Evolutionary conservation across 2,797 vertebrate species (phyloP), one percentile per base, ranked within the genome.

Genomic region (Mus minutoides): DNA sequence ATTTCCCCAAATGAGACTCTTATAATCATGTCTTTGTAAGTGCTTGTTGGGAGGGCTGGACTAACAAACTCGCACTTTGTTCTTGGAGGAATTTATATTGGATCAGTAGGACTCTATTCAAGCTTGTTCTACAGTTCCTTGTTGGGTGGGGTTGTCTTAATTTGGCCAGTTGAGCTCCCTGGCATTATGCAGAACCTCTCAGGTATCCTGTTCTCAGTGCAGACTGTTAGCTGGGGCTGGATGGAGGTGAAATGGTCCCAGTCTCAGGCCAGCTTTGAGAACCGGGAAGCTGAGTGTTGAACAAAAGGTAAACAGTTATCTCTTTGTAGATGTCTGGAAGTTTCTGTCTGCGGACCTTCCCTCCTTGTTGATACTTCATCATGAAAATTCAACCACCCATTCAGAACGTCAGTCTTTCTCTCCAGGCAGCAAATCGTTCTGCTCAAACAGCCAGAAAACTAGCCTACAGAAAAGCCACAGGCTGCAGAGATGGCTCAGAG

Each of bases 311-410:
- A 37, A 79, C n/a, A 77, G 37, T 58, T 3, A 91, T 58, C 19
- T 64, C 37, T 76, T 3, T 54, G 19, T 21, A 54, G 54, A 85
- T 73, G 76, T 94, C 31, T 58, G 31, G 12, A 82, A 34, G 12
- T 54, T 37, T 79, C 90, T 88, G 34, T 49, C 17, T 90, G 22
- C 7, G 16, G 54, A 83, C 3, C 40, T 94, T 92, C 37, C 19
- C 56, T 78, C 34, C 22, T 88, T 2, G 3, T 3, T 94, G 85
- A 76, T 58, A 82, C 11, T 75, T 19, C 54, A 21, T 19, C 49
- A 49, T 91, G 37, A 95, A 96, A 86, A 80, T 79, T 87, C 76
- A 96, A 64, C 40, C 21, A 56, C 46, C n/a, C 82, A 31, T 82
- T 49, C 89, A n/a, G 52, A 69, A 26, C 37, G 67, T 58, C 37